Base-by-base conservation (phyloP, 1,140 invertebrate species). In the Hermetia illucens region DNA sequence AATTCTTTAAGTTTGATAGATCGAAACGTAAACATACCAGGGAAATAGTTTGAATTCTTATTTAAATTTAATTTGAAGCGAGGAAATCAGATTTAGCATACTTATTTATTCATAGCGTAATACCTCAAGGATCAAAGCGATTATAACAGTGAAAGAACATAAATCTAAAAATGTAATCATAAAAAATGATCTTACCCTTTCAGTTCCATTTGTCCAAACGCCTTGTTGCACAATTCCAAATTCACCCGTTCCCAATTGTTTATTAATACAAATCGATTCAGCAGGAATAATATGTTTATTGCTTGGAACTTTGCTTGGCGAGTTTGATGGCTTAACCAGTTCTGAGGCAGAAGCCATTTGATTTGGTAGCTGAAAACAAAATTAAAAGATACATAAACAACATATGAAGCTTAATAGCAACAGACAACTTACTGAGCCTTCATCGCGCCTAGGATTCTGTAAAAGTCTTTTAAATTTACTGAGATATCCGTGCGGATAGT, bases 171-270 rank as follows among this genome's bases (percentile, higher is more conserved):
- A n/a, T n/a, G n/a, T n/a, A n/a, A n/a, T n/a, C n/a, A n/a, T n/a
- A n/a, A n/a, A n/a, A n/a, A n/a, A n/a, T n/a, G n/a, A n/a, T n/a
- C 71, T 67, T 62, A 88, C 83, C 59, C 88, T 73, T 61, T 92
- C 82, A 36, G 86, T 87, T 45, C 86, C 84, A 56, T 91, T 88
- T n/a, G 88, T 92, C 93, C 93, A 98, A 3, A 95, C 85, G 3
- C 90, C 94, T 62, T 97, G 93, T 52, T 95, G 92, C 0, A 98
- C 94, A 5, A 92, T 81, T 6, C 94, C 94, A 69, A 98, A 98
- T 58, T 98, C 93, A 10, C 95, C 94, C 45, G 80, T 82, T 17
- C 93, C 93, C 12, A 98, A 62, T 58, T 93, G 87, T 62, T 95
- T 95, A 57, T 92, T 91, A 4, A 96, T 80, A 24, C 82, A 80